Base-by-base conservation (phyloP, 2,888 invertebrate genomes). In the Electrophaes corylata region DNA sequence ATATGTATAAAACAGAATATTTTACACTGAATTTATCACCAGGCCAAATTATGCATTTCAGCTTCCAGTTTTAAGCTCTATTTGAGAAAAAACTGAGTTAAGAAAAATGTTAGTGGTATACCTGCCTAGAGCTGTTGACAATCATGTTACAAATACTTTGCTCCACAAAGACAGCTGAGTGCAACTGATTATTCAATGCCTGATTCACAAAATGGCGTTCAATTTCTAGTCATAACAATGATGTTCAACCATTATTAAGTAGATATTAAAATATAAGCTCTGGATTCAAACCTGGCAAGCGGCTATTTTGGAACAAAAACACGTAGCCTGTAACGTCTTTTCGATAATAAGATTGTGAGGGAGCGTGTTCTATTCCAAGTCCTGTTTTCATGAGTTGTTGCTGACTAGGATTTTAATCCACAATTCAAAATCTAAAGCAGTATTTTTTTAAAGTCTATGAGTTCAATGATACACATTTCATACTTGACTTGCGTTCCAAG, bases 281-380 rank as follows among this genome's bases (percentile, higher is more conserved):
- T 64, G 65, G 65, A 67, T 71, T 68, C 62, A 69, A 70, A 74
- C 65, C 67, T 66, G 60, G 66, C 61, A 69, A 69, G 71, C 65
- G 70, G 74, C 66, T 65, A 73, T 75, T 78, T 76, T 69, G 56
- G 70, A 75, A 66, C 71, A 71, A 74, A 71, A 78, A 76, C 81
- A 81, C 79, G 79, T 81, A 78, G 66, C 66, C 37, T 64, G 66
- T 76, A 80, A 81, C 75, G 73, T 74, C 72, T 81, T 83, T 79
- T 83, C 78, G 75, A 80, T 83, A 82, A 78, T 79, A 76, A 75
- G 76, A 76, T 78, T 74, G 73, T 71, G 67, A 72, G 70, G 68
- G 65, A 77, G 75, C 73, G 74, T 77, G 74, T 73, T 72, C 69
- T 64, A 55, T 64, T 62, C 72, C 60, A 65, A 69, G 72, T 74